Evolutionary conservation across 2,797 vertebrate genomes (phyloP).

Genomic region (Brachymystax lenok): DNA sequence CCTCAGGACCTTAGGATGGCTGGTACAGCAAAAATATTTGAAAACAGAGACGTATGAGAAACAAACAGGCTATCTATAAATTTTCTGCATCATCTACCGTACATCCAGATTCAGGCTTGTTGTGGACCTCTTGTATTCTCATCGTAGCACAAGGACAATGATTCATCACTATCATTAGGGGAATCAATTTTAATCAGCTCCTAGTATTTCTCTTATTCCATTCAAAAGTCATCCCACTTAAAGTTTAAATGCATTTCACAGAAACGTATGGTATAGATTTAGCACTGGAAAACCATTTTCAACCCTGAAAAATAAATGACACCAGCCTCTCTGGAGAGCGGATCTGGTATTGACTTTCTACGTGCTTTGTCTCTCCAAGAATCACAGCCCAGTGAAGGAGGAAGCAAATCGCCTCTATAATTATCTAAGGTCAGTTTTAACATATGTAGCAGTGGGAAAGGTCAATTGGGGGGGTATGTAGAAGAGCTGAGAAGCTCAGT

Average conservation of each 20-base stretch:
- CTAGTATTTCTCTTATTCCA: not conserved
- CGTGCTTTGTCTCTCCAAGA: constrained; percentile 1
- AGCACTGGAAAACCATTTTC: not conserved
- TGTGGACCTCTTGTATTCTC: not conserved
- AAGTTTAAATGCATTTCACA: not conserved
- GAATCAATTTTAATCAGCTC: not conserved
- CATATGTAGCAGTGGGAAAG: too few species aligned
- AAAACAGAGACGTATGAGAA: constrained; percentile 34
- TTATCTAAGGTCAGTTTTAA: too few species aligned
- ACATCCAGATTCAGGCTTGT: not conserved
- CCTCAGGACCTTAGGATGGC: constrained; percentile 13
- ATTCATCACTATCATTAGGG: not conserved
- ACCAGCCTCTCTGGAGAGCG: not conserved
- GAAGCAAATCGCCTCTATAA: too few species aligned
- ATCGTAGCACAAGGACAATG: not conserved
- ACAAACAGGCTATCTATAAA: constrained; percentile 35
- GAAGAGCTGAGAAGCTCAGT: too few species aligned
- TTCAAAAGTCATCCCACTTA: not conserved
- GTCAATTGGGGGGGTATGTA: too few species aligned
- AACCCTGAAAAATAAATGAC: not conserved
- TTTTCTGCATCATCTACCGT: constrained; percentile 18
- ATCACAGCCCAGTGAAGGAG: too few species aligned
- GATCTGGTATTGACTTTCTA: not conserved
- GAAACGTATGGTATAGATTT: not conserved
- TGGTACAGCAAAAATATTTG: constrained; percentile 5